These are phyloP conservation scores for Urocyon cinereoargenteus DNA, from an alignment of 2,797 vertebrate species.

Conservation along the genomic window DNA sequence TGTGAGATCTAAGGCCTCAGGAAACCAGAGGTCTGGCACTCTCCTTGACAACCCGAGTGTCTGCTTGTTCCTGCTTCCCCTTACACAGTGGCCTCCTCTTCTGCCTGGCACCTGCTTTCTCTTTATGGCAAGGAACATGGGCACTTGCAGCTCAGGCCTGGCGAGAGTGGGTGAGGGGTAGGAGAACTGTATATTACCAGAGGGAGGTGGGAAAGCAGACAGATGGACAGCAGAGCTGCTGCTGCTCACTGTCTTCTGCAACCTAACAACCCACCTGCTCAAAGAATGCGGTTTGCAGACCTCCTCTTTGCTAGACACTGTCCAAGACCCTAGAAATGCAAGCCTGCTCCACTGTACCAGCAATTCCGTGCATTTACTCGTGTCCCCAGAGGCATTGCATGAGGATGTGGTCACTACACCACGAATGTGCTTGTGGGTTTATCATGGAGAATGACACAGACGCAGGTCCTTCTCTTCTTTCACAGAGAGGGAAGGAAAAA, in stretches of 20 bases:
- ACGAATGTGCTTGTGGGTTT: accelerated
- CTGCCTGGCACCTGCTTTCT: not conserved
- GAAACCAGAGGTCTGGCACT: not conserved
- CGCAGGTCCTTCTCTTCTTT: not conserved
- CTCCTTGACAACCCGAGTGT: not conserved
- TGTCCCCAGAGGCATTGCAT: not conserved
- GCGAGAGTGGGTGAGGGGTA: not conserved
- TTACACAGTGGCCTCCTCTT: not conserved
- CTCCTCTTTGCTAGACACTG: accelerated
- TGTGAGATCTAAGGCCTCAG: not conserved
- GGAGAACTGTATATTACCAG: too few species aligned
- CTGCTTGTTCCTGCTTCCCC: not conserved
- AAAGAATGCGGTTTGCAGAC: not conserved
- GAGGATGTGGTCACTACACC: accelerated
- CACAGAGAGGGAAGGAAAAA: not conserved
- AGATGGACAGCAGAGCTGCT: accelerated
- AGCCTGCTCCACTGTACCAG: not conserved
- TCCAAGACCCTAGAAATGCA: not conserved
- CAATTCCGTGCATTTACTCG: not conserved
- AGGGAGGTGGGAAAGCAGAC: accelerated
- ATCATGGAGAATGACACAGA: not conserved
- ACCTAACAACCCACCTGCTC: too few species aligned
- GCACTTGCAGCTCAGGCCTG: not conserved
- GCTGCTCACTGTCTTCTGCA: not conserved
- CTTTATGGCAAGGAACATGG: not conserved